A percentile compares a stretch with the other conserved stretches of the same genome.
These are phyloP conservation scores for Propithecus deckenii DNA, from an alignment of 2,797 vertebrate genomes.

Conservation along the genomic window DNA sequence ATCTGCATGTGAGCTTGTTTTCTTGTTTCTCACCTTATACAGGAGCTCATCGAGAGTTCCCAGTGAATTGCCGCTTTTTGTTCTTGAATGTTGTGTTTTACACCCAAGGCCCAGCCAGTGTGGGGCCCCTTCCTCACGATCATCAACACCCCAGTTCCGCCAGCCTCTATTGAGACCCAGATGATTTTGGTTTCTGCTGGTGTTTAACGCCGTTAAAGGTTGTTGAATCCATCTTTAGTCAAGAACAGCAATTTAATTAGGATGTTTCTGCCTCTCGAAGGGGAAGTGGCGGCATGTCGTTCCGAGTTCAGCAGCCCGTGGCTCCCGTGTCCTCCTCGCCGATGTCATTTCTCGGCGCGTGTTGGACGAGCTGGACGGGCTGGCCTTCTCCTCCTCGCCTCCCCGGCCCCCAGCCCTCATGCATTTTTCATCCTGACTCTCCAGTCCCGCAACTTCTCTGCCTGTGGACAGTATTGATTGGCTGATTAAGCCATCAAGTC, in stretches of 20 bases:
- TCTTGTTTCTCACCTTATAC: neutral
- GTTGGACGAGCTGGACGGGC: constrained; percentile 88
- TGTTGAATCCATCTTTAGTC: constrained; percentile 76
- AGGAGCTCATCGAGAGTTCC: neutral
- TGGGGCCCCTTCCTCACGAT: neutral
- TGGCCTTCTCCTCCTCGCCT: constrained; percentile 88
- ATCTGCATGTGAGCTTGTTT: neutral
- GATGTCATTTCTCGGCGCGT: constrained; percentile 81
- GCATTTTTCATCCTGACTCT: constrained; percentile 90
- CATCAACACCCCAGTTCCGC: neutral
- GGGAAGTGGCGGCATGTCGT: neutral
- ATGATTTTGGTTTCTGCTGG: fast-evolving
- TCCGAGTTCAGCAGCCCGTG: neutral
- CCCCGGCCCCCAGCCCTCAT: constrained; percentile 85
- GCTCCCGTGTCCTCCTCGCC: constrained; percentile 29
- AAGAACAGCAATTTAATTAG: constrained; percentile 75
- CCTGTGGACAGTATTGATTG: constrained; percentile 89
- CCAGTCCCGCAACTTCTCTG: constrained; percentile 74
- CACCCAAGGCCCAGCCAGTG: fast-evolving
- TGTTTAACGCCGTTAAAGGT: constrained; percentile 66
- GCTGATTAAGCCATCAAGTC: constrained; percentile 92
- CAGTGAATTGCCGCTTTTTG: too few relatives aligned
- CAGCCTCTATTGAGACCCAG: neutral
- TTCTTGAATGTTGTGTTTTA: neutral
- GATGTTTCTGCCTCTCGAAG: neutral